Evolutionary conservation across 2,888 invertebrate species (phyloP), one percentile per base, ranked within the genome.

Genomic region (Hemaris fuciformis): DNA sequence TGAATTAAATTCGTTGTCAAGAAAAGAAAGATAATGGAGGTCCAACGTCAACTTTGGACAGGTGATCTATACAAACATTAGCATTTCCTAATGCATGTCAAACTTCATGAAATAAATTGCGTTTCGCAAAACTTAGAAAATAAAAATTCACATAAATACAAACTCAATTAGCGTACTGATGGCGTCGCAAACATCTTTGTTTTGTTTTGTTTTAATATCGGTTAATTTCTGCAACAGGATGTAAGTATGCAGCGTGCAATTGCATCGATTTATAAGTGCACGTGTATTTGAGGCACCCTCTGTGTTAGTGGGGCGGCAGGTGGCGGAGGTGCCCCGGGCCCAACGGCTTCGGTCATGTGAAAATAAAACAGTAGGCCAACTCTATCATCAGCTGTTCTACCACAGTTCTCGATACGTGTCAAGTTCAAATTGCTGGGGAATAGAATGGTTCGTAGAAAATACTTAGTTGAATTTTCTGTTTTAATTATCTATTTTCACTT

Each of bases 261-360:
- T 34, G 38, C 62, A 57, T 57, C 62, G 57, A 46, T 57, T 60
- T 23, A 25, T 60, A 53, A 60, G 25, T 31, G 31, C 56, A 46
- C 23, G 57, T 57, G 65, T 64, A 41, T 53, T 25, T 65, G 63
- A 64, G 46, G 58, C 43, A 67, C 60, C 60, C 48, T 60, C 41
- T 25, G 53, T 62, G 34, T 60, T 42, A 56, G 10, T 31, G 10
- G 42, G 59, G 34, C 62, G 59, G 34, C 62, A 60, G 62, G 62
- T 56, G 59, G 56, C 20, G 31, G 27, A 59, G 62, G 42, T 25
- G 59, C 57, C 45, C 15, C 20, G 22, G 59, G 62, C 34, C 20
- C 31, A 56, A 43, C 59, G 59, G 56, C 38, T 2, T 22, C 25
- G 15, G 10, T 45, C 6, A 5, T 43, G 42, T 25, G 18, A 46